phyloP scores from a whole-genome alignment of 2,888 invertebrate species.

The Eristalinus aeneus region DNA sequence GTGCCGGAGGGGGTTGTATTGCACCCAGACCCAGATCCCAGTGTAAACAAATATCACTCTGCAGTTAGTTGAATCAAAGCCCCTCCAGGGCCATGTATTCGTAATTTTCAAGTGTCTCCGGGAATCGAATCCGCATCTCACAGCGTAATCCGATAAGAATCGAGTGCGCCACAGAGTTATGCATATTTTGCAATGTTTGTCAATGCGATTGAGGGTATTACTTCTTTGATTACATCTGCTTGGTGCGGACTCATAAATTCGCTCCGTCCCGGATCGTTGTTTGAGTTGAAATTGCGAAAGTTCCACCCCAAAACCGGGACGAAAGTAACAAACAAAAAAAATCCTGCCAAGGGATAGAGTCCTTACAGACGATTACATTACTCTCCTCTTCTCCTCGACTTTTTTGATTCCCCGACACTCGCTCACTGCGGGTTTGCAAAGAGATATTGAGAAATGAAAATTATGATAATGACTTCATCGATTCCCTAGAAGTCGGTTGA shows the following conservation, averaged over 20 bases:
- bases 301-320: constrained; percentile 21
- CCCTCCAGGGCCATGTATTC: not conserved
- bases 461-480: constrained; percentile 66
- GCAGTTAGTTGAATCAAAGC: not conserved
- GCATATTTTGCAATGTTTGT: constrained; percentile 51
- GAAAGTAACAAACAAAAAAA: not conserved
- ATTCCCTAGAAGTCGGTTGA: constrained; percentile 19
- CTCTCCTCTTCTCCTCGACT: constrained; percentile 12
- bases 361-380: constrained; percentile 67
- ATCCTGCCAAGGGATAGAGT: not conserved
- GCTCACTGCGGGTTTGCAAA: constrained; percentile 3
- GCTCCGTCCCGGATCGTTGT: not conserved
- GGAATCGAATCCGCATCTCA: not conserved
- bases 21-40: not conserved
- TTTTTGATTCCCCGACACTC: not conserved
- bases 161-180: constrained; percentile 18
- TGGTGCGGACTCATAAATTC: constrained; percentile 9
- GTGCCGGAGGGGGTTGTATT: not conserved
- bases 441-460: constrained; percentile 47
- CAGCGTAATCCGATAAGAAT: constrained; percentile 58
- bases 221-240: constrained; percentile 49
- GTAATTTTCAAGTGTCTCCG: not conserved
- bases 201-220: constrained; percentile 42
- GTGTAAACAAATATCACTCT: not conserved
- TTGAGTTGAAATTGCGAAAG: constrained; percentile 21